These are phyloP conservation scores for Crossocerus cetratus DNA, from an alignment of 2,888 invertebrate genomes.

Conservation along the genomic window DNA sequence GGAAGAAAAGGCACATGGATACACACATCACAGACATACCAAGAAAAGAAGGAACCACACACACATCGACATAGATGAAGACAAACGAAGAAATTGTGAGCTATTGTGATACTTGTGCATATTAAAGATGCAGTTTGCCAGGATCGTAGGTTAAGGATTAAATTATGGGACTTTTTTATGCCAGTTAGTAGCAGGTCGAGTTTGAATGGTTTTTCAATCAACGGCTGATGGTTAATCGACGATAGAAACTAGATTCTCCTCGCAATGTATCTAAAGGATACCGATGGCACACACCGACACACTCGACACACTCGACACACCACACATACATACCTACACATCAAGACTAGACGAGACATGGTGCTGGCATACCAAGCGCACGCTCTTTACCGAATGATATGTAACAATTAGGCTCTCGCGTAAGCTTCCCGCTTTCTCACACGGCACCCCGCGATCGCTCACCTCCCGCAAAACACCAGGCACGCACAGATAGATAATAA, in stretches of 20 bases:
- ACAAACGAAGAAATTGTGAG: conserved; percentile 34
- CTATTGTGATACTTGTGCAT: conserved; percentile 60
- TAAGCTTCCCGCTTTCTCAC: conserved; percentile 22
- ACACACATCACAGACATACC: conserved; percentile 39
- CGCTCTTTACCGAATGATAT: conserved; percentile 39
- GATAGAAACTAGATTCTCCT: conserved; percentile 38
- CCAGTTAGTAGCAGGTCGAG: conserved; percentile 50
- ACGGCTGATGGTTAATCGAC: conserved; percentile 25
- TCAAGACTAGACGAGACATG: conserved; percentile 31
- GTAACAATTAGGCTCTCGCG: conserved; percentile 24
- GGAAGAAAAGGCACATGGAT: conserved; percentile 13
- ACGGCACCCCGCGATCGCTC: conserved; percentile 38
- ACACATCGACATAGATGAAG: not conserved
- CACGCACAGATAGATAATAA: not conserved
- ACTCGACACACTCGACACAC: conserved; percentile 5
- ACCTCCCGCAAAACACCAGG: not conserved
- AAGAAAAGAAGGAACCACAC: not conserved
- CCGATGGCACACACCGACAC: conserved; percentile 9
- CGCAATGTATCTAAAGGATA: conserved; percentile 33
- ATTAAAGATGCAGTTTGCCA: conserved; percentile 41
- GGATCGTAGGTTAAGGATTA: conserved; percentile 50
- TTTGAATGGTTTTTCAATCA: conserved; percentile 45
- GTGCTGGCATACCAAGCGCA: conserved; percentile 42
- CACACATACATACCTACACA: conserved; percentile 15
- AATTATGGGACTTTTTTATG: conserved; percentile 58